Percentiles rank a stretch among this genome's conserved stretches.
Conservation (phyloP, 2,113 vertebrate species). For the Corynorhinus townsendii region DNA sequence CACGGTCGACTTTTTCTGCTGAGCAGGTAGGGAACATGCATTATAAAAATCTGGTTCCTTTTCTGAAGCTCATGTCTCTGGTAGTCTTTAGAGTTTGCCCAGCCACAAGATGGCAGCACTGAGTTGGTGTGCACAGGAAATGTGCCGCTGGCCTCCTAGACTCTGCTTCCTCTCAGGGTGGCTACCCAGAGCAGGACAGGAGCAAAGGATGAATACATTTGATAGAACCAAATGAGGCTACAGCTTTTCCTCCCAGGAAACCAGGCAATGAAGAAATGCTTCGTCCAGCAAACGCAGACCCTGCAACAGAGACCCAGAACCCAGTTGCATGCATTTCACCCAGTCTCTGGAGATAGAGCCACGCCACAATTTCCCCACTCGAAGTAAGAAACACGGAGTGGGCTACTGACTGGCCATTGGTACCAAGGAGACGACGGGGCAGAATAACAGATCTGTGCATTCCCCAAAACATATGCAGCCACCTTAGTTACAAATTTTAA, state of each 20-base stretch:
- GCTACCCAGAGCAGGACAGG: constrained; percentile 29
- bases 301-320: not conserved
- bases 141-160: not conserved
- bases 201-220: constrained; percentile 39
- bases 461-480: not conserved
- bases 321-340: not conserved
- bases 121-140: constrained; percentile 53
- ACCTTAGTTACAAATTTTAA: not conserved
- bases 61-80: constrained; percentile 15
- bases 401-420: not conserved
- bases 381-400: not conserved
- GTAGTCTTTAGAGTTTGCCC: constrained; percentile 71
- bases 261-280: constrained; percentile 51
- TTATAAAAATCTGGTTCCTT: not conserved
- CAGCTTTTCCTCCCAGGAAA: constrained; percentile 52
- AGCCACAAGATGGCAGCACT: constrained; percentile 80
- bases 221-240: not conserved
- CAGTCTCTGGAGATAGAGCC: not conserved
- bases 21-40: not conserved
- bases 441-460: not conserved
- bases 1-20: not conserved
- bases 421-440: not conserved
- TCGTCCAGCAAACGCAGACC: not conserved
- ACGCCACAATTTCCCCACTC: constrained; percentile 23
- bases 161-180: not conserved